Evolutionary conservation across 2,797 vertebrate genomes (phyloP), one percentile per base, ranked within the genome.

Genomic region (Brachyrhaphis roseni): DNA sequence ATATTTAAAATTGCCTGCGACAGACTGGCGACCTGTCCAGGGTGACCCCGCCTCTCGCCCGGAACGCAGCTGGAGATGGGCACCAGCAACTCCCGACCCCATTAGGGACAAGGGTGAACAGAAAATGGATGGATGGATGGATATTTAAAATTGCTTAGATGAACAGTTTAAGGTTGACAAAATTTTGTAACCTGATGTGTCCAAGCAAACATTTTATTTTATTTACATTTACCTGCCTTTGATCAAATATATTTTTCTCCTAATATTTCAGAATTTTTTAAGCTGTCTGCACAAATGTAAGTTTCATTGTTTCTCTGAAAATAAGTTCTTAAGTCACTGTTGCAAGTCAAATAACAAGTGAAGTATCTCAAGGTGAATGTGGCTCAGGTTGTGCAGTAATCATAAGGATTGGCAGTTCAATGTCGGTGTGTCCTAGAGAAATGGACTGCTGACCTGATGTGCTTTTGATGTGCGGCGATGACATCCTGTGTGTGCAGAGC

Each of bases 401-500:
- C 26, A n/a, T n/a, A 46, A 15, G 26, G 3, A 71, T 18, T 71
- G 6, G 26, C 12, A 71, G 41, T 15, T 71, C 23, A 43, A 72
- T 66, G 71, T 78, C 8, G 28, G 12, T 46, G 46, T 77, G 47
- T 71, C 68, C 49, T 47, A 64, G 76, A 76, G 76, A n/a, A 70
- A 71, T 5, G 2, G 26, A 45, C 66, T 70, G 66, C 39, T n/a
- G 39, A 7, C 23, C 41, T 45, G 11, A 45, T 45, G 43, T 72
- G 23, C 23, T 80, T 51, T 31, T 62, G 10, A 75, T 26, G 43
- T 62, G 76, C 36, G 34, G 7, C 5, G 11, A 31, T 4, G 13
- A 16, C 10, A 49, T 62, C 46, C 12, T 8, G 6, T 31, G 77
- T 39, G 71, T 51, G 57, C 36, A 13, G 49, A 8, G 53, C 34